Conservation (phyloP, 2,797 vertebrate genomes). For the Cyprinella venusta region DNA sequence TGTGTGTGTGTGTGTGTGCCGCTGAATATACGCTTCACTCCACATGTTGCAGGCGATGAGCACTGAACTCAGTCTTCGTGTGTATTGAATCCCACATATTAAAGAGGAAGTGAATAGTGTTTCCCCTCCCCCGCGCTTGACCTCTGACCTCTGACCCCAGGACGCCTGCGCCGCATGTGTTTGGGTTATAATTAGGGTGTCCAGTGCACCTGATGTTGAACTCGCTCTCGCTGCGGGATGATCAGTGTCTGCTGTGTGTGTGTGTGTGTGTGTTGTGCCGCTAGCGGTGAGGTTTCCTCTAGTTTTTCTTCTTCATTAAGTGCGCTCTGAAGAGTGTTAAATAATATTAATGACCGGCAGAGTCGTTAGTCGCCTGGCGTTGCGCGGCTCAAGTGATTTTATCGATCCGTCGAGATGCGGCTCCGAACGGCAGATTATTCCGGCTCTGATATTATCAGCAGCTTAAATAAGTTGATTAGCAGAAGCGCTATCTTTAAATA, state of each 20-base stretch:
- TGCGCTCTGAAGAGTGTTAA: slow-evolving; percentile 90
- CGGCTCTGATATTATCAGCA: slow-evolving; percentile 92
- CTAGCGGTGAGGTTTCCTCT: slow-evolving; percentile 57
- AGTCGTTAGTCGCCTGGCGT: slow-evolving; percentile 92
- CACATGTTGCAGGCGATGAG: background rate
- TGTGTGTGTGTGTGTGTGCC: too few species aligned
- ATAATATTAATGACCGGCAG: slow-evolving; percentile 98
- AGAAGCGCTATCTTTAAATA: slow-evolving; percentile 94
- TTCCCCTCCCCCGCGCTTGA: slow-evolving; percentile 59
- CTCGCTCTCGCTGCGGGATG: slow-evolving; percentile 72
- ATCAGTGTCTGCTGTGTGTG: background rate
- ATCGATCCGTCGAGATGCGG: slow-evolving; percentile 88
- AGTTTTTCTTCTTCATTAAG: slow-evolving; percentile 95
- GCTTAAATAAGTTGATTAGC: slow-evolving; percentile 99
- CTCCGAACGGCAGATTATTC: slow-evolving; percentile 89
- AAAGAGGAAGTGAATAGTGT: background rate
- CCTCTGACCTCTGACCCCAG: slow-evolving; percentile 71
- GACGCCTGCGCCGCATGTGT: slow-evolving; percentile 78
- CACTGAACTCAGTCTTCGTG: background rate
- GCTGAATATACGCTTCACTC: too few species aligned
- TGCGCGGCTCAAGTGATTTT: slow-evolving; percentile 93
- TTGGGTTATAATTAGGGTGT: slow-evolving; percentile 84
- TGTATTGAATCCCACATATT: background rate
- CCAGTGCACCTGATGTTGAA: slow-evolving; percentile 73
- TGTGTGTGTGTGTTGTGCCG: slow-evolving; percentile 9